Percentiles rank a stretch among this genome's conserved stretches.
Conservation (phyloP, 2,888 invertebrate species). For the Bombyx huttoni region DNA sequence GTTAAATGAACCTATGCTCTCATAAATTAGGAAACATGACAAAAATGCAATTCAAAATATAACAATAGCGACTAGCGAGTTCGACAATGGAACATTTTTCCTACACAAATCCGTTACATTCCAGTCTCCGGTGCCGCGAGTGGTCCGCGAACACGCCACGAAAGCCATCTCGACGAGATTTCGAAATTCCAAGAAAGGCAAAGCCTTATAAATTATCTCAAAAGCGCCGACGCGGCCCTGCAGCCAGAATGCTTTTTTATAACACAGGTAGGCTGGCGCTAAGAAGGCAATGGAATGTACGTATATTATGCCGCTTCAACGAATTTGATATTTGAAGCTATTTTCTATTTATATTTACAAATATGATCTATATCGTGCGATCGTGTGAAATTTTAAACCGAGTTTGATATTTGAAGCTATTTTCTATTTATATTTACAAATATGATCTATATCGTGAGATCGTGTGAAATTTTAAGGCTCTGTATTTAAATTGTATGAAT, state of each 20-base stretch:
- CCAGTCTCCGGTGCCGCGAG: slow-evolving; percentile 52
- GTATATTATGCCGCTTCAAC: slow-evolving; percentile 18
- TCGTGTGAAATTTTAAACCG: not conserved
- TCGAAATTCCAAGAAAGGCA: slow-evolving; percentile 71
- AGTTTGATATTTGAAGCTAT: slow-evolving; percentile 28
- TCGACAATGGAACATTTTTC: slow-evolving; percentile 56
- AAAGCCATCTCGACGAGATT: slow-evolving; percentile 59
- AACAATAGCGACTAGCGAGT: slow-evolving; percentile 20
- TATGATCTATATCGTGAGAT: not conserved
- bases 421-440: not conserved
- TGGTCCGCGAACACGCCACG: slow-evolving; percentile 32
- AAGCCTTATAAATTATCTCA: slow-evolving; percentile 71
- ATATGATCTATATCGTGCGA: not conserved
- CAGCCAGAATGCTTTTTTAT: slow-evolving; percentile 66
- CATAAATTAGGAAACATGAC: slow-evolving; percentile 33
- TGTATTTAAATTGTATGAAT: not conserved
- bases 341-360: not conserved
- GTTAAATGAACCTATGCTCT: slow-evolving; percentile 16
- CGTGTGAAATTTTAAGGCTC: not conserved
- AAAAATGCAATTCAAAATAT: slow-evolving; percentile 27
- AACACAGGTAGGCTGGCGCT: slow-evolving; percentile 65
- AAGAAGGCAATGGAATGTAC: slow-evolving; percentile 64
- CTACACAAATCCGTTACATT: slow-evolving; percentile 66
- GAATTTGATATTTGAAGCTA: slow-evolving; percentile 28
- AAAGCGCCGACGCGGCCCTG: slow-evolving; percentile 69